Base-by-base conservation (phyloP, 35 echinoderm and acorn worm genomes). In the Acanthaster planci region DNA sequence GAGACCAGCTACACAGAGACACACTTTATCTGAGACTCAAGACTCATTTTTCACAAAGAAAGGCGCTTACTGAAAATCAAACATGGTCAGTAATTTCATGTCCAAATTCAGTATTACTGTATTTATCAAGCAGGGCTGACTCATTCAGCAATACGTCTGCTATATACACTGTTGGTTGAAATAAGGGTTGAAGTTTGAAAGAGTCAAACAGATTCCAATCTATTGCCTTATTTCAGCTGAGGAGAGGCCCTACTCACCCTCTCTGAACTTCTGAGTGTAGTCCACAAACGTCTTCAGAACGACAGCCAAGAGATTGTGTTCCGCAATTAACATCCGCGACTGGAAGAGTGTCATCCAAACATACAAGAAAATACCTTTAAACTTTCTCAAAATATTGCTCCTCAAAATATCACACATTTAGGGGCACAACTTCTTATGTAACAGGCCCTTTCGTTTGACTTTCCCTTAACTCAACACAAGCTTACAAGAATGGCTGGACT, bases 311-410 rank as follows among this genome's bases (percentile, higher is more conserved):
- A 96, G 60, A 64, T 77, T 85, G 42, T 88, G 85, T 39, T 96
- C 89, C 22, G 52, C 87, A 27, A 91, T 80, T 21, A 96, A 64
- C 93, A 96, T 96, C 8, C 80, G 85, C 53, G 84, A 90, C 93
- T 95, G 85, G 17, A 59, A 81, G 78, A 4, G 38, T n/a, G n/a
- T n/a, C n/a, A n/a, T n/a, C 53, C 18, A 67, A 77, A 86, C 21
- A 84, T 84, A 68, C 32, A 42, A 29, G 50, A 40, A 75, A 36
- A 40, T 34, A 10, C 14, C 14, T 7, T 4, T 31, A 81, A 5
- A 51, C 29, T 76, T 26, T 44, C 2, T 31, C 40, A n/a, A 2
- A 39, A 19, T 22, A 12, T 76, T 40, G 37, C 0, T 85, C 17
- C 2, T 5, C 4, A 57, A 47, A 21, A 34, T 55, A 17, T 19